Conservation (phyloP, 2,888 invertebrate species). For the Amblyteles armatorius region DNA sequence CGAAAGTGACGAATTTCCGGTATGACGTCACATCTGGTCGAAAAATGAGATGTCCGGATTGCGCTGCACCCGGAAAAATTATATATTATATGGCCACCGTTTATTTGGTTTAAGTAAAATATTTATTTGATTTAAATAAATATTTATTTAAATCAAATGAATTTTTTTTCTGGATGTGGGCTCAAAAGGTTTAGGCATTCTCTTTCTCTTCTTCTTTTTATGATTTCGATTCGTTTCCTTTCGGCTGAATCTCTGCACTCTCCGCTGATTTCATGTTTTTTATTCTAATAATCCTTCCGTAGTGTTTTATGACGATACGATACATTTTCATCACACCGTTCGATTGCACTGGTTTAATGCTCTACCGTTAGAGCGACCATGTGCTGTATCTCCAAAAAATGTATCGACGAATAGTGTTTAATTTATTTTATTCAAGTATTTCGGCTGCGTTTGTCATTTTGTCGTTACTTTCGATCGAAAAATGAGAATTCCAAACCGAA, state of each 20-base stretch:
- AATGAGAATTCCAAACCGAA: no score
- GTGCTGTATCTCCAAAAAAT: background rate
- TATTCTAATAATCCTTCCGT: background rate
- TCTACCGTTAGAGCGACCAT: background rate
- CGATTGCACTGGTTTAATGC: background rate
- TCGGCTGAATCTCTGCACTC: background rate
- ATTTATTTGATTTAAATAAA: no score
- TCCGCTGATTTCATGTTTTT: background rate
- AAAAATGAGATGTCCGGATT: background rate
- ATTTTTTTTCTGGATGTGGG: no score
- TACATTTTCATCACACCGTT: background rate
- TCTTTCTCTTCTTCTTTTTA: conserved; percentile 40
- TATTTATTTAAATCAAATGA: no score
- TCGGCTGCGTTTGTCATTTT: no score
- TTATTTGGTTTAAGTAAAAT: no score
- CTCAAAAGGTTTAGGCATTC: no score
- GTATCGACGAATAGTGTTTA: background rate
- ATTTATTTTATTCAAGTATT: background rate
- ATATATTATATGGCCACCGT: no score
- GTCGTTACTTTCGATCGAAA: no score
- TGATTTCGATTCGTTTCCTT: conserved; percentile 12
- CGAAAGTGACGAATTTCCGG: no score
- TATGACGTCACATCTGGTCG: no score
- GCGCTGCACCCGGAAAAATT: no score
- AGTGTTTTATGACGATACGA: background rate